phyloP scores from a whole-genome alignment of 1,140 invertebrate genomes.

The Galleria mellonella region DNA sequence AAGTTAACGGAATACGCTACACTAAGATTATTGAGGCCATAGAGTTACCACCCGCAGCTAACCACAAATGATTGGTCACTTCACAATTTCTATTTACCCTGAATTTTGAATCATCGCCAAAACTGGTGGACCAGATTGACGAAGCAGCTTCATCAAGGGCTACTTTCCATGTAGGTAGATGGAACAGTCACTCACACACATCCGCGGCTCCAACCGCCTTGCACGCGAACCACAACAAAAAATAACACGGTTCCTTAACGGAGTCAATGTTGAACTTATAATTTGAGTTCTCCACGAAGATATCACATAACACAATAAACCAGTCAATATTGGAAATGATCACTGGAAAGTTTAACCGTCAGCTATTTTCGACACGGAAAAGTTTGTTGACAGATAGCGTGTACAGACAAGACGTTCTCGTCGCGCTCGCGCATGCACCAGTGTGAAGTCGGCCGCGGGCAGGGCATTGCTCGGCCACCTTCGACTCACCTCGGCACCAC shows the following conservation, averaged over 20 bases:
- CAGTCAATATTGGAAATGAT: conserved; percentile 47
- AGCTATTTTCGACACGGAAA: conserved; percentile 52
- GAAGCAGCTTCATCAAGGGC: conserved; percentile 43
- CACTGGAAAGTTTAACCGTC: conserved; percentile 41
- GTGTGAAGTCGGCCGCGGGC: conserved; percentile 67
- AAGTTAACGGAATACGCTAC: conserved; percentile 47
- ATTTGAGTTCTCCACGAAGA: conserved; percentile 29
- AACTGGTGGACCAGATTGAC: conserved; percentile 27
- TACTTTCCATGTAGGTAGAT: conserved; percentile 53
- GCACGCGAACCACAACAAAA: conserved; percentile 71
- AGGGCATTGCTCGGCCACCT: conserved; percentile 32
- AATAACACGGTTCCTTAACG: conserved; percentile 64
- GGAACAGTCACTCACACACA: conserved; percentile 67
- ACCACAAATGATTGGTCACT: conserved; percentile 31
- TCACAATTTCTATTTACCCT: conserved; percentile 56
- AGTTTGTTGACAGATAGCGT: conserved; percentile 67
- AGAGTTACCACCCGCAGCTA: conserved; percentile 42
- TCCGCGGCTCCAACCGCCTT: conserved; percentile 46
- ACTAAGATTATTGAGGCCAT: conserved; percentile 49
- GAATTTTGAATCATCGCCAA: conserved; percentile 45
- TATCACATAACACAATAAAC: conserved; percentile 46
- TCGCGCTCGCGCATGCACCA: conserved; percentile 64
- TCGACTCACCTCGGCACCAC: conserved; percentile 34
- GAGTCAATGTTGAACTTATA: conserved; percentile 40
- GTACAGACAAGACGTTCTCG: conserved; percentile 56